Evolutionary conservation across 2,113 vertebrate genomes (phyloP).

Genomic region (Parus major): DNA sequence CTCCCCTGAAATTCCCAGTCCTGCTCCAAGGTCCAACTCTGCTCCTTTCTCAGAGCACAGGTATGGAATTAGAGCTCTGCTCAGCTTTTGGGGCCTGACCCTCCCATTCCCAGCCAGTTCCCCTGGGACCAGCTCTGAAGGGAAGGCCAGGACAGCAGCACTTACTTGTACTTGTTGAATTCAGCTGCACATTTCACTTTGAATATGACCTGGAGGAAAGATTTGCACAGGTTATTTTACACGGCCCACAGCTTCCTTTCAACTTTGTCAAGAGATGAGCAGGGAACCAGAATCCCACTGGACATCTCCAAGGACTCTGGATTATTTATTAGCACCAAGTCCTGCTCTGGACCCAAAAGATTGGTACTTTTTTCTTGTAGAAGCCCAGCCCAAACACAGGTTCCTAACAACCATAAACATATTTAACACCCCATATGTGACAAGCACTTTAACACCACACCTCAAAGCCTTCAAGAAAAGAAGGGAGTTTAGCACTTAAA

Average conservation of each 20-base stretch:
- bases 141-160: background rate
- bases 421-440: background rate
- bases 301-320: background rate
- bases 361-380: background rate
- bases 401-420: background rate
- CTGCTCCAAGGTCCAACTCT: background rate
- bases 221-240: constrained; percentile 29
- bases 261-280: background rate
- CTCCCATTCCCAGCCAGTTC: background rate
- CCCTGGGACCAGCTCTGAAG: background rate
- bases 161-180: constrained; percentile 97
- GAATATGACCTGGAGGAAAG: constrained; percentile 86
- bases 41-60: background rate
- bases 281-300: background rate
- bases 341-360: background rate
- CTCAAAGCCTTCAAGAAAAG: background rate
- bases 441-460: background rate
- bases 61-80: background rate
- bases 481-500: background rate
- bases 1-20: background rate
- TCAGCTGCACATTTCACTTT: constrained; percentile 96
- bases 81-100: background rate
- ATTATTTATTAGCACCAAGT: background rate
- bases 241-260: background rate
- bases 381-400: background rate